phyloP scores from a whole-genome alignment of 2,113 vertebrate species.

The Myodes glareolus region DNA sequence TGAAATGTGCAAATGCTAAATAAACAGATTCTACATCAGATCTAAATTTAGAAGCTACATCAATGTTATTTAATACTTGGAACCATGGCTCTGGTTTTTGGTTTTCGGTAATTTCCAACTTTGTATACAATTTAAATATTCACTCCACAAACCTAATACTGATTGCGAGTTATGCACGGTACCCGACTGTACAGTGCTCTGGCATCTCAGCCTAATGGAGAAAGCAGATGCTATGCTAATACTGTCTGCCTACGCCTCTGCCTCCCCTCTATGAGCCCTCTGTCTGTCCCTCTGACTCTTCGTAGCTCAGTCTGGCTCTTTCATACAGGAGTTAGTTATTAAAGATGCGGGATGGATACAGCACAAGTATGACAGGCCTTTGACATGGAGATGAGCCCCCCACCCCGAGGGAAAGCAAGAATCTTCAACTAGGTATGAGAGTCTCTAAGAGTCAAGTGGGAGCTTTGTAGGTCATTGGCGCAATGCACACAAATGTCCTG shows the following conservation, averaged over 20 bases:
- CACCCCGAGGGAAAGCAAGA: neutral
- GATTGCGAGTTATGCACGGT: neutral
- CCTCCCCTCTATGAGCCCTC: neutral
- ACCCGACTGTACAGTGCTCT: neutral
- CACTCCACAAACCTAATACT: neutral
- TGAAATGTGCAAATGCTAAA: neutral
- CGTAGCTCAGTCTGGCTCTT: neutral
- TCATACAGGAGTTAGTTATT: neutral
- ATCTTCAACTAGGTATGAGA: neutral
- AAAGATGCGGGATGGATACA: neutral
- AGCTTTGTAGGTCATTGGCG: neutral
- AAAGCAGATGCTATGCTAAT: neutral
- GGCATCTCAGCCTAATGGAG: neutral
- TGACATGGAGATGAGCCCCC: neutral
- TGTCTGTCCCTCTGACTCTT: neutral
- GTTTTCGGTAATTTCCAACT: neutral
- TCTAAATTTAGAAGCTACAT: neutral
- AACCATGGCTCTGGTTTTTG: neutral
- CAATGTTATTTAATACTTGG: neutral
- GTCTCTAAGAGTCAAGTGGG: neutral
- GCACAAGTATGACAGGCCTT: neutral
- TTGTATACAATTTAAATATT: neutral
- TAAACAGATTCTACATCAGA: neutral
- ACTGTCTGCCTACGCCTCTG: neutral
- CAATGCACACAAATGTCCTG: neutral